Conservation (phyloP, 2,113 vertebrate species). For the Rana temporaria region DNA sequence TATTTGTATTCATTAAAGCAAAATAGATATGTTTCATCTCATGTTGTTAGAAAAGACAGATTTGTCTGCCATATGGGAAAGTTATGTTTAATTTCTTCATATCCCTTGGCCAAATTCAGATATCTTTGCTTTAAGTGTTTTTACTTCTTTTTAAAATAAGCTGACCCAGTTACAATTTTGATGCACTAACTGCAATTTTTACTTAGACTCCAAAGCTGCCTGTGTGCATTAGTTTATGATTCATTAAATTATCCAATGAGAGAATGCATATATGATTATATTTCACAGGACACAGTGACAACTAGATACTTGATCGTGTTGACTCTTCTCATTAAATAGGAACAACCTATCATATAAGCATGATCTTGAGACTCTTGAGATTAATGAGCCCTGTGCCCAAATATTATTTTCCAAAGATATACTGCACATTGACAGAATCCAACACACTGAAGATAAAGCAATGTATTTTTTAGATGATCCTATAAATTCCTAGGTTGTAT, state of each 20-base stretch:
- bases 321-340: constrained; percentile 63
- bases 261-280: constrained; percentile 65
- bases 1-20: constrained; percentile 29
- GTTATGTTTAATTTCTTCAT: constrained; percentile 60
- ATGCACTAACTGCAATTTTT: constrained; percentile 64
- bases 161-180: constrained; percentile 65
- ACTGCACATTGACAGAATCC: constrained; percentile 61
- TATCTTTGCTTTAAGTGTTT: constrained; percentile 69
- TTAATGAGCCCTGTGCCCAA: constrained; percentile 65
- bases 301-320: constrained; percentile 67
- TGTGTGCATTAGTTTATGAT: constrained; percentile 64
- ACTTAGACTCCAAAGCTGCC: constrained; percentile 64
- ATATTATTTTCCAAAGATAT: constrained; percentile 51
- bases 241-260: constrained; percentile 65
- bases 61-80: constrained; percentile 59
- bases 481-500: constrained; percentile 28
- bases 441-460: constrained; percentile 64
- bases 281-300: constrained; percentile 68
- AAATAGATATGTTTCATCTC: not conserved
- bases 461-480: constrained; percentile 51
- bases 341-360: constrained; percentile 66
- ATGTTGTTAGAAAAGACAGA: constrained; percentile 23
- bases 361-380: constrained; percentile 65
- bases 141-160: constrained; percentile 62
- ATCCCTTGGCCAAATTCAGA: constrained; percentile 60